Conservation (phyloP, 2,888 invertebrate species). For the Deilephila elpenor region DNA sequence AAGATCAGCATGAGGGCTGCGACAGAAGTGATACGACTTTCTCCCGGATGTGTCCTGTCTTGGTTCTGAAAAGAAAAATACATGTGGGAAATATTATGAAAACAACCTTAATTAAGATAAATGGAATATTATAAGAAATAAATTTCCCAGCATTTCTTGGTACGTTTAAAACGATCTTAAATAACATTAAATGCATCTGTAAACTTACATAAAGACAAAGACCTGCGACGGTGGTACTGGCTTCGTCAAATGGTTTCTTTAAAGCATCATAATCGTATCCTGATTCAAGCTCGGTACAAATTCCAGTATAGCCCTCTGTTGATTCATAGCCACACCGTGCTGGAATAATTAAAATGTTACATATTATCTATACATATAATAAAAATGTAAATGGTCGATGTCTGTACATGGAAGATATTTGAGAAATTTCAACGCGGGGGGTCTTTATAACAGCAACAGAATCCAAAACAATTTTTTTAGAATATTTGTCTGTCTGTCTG, state of each 20-base stretch:
- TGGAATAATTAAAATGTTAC: neutral
- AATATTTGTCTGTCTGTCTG: too few species aligned
- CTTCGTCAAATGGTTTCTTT: neutral
- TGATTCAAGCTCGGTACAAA: neutral
- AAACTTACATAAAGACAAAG: neutral
- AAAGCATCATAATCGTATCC: neutral
- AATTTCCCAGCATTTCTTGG: too few species aligned
- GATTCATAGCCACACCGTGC: neutral
- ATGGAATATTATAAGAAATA: too few species aligned
- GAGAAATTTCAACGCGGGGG: too few species aligned
- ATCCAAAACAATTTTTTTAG: too few species aligned
- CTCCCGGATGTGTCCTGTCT: neutral
- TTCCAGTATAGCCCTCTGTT: neutral
- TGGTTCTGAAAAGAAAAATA: neutral
- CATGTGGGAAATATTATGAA: too few species aligned
- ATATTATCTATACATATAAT: too few species aligned
- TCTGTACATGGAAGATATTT: too few species aligned
- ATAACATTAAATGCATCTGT: neutral
- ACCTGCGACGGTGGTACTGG: neutral
- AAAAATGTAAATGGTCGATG: too few species aligned
- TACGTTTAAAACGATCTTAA: neutral
- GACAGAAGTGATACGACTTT: neutral
- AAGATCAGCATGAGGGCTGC: neutral
- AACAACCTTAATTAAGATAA: too few species aligned
- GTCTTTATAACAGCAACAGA: too few species aligned